Evolutionary conservation across 2,888 invertebrate genomes (phyloP).

Genomic region (Gerris lacustris): DNA sequence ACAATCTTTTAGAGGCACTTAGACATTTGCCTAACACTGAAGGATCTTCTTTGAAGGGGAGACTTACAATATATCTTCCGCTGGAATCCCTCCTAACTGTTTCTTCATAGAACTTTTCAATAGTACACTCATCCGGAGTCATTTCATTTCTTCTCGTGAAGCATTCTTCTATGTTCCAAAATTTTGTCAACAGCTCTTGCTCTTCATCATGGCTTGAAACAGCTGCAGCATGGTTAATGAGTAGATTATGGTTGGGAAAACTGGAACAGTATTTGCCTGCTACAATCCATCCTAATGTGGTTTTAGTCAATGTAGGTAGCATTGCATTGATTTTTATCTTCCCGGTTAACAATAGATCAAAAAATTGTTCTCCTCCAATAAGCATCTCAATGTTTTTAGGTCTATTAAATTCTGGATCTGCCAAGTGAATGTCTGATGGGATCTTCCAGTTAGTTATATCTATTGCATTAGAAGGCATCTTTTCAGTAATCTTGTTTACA

Average conservation of each 20-base stretch:
- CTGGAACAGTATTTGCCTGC: not conserved
- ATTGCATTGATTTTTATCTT: not conserved
- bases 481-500: not conserved
- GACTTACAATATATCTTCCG: not conserved
- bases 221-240: no score
- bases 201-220: no score
- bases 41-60: not conserved
- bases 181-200: not conserved
- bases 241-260: no score
- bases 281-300: not conserved
- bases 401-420: not conserved
- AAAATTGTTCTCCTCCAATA: not conserved
- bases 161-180: not conserved
- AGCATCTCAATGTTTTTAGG: not conserved
- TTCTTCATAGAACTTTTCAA: not conserved
- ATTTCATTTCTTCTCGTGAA: not conserved
- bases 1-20: not conserved
- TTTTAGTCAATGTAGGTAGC: not conserved
- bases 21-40: not conserved
- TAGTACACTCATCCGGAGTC: not conserved
- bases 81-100: not conserved
- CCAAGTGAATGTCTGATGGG: not conserved
- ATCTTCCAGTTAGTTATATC: not conserved
- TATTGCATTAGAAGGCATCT: not conserved
- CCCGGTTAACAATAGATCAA: not conserved